Percentiles rank a stretch among this genome's conserved stretches.
These are phyloP conservation scores for Lepus europaeus DNA, from an alignment of 2,113 vertebrate species.

Conservation along the genomic window DNA sequence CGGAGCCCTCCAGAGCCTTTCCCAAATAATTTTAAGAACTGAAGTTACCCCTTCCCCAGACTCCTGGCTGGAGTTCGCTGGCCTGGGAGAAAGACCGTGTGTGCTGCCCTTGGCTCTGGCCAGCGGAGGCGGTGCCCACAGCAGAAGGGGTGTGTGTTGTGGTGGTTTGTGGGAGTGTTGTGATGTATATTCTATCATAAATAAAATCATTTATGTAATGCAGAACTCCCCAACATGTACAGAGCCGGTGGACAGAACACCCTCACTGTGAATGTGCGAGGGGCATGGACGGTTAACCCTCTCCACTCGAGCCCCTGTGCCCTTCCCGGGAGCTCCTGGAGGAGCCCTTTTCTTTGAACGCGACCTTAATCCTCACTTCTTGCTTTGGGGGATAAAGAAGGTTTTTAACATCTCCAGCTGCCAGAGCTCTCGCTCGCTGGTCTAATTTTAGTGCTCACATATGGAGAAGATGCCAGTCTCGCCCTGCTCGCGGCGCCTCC, in stretches of 20 bases:
- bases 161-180: neutral
- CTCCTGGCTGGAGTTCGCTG: neutral
- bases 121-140: too few relatives aligned
- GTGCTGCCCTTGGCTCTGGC: too few relatives aligned
- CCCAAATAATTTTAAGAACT: neutral
- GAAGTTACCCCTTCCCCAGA: neutral
- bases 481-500: constrained; percentile 17
- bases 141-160: neutral
- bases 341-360: neutral
- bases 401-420: constrained; percentile 53
- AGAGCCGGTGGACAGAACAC: neutral
- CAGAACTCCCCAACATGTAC: neutral
- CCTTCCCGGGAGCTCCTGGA: neutral
- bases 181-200: neutral
- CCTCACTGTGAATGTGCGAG: neutral
- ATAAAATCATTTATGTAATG: neutral
- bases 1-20: fast-evolving
- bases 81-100: neutral
- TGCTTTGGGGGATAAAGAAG: neutral
- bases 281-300: neutral
- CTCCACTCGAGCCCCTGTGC: neutral
- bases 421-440: constrained; percentile 24
- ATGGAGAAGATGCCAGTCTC: constrained; percentile 52
- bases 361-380: neutral
- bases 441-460: constrained; percentile 75